Evolutionary conservation across 2,113 vertebrate species (phyloP).

Genomic region (Pachypanchax playfairii): DNA sequence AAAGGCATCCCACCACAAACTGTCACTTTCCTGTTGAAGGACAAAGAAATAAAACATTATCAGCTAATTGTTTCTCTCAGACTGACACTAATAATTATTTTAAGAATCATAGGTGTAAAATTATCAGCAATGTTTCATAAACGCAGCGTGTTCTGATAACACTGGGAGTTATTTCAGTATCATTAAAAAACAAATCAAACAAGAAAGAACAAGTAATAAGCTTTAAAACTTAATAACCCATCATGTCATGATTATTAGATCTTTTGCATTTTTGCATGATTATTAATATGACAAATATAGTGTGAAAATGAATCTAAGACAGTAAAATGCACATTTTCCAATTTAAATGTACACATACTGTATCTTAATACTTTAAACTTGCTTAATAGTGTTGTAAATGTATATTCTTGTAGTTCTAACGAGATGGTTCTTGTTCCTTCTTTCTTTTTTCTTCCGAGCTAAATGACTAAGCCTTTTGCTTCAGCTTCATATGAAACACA

Average conservation of each 20-base stretch:
- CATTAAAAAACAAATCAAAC: too few relatives aligned
- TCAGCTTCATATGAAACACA: conserved; percentile 17
- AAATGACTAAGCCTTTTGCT: not conserved
- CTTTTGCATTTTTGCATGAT: too few relatives aligned
- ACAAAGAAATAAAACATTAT: conserved; percentile 17
- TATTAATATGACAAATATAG: too few relatives aligned
- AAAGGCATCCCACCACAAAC: conserved; percentile 99
- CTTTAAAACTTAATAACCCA: too few relatives aligned
- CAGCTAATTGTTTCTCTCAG: not conserved
- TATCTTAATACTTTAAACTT: not conserved
- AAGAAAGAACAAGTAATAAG: too few relatives aligned
- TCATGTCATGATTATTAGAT: too few relatives aligned
- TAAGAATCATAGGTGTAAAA: not conserved
- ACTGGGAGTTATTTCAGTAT: too few relatives aligned
- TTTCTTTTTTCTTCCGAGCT: not conserved
- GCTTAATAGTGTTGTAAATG: too few relatives aligned
- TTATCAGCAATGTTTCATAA: not conserved
- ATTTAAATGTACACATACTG: too few relatives aligned
- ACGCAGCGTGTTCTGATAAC: too few relatives aligned
- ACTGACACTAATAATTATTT: not conserved
- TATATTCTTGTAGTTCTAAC: not conserved
- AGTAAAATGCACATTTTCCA: too few relatives aligned
- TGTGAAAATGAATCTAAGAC: too few relatives aligned
- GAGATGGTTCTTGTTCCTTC: not conserved
- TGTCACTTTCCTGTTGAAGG: conserved; percentile 92